A percentile compares a stretch with the other conserved stretches of the same genome.
Evolutionary conservation across 2,113 vertebrate species (phyloP).

Genomic region (Periophthalmodon schlosseri): DNA sequence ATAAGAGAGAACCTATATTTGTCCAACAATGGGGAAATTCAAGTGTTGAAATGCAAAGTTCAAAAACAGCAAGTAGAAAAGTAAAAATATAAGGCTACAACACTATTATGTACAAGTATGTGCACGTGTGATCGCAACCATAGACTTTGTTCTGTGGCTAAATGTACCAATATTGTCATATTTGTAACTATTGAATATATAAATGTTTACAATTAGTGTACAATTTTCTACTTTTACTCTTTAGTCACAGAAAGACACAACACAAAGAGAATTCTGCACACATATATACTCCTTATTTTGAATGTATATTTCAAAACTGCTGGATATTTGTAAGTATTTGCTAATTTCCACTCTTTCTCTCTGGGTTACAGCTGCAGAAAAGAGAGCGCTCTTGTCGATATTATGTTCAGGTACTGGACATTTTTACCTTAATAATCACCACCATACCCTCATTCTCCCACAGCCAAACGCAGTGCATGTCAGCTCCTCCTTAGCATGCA

Average conservation of each 20-base stretch:
- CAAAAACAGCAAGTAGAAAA: too few species aligned
- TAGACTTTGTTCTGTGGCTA: too few species aligned
- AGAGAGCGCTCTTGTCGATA: slow-evolving; percentile 97
- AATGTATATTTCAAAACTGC: neutral
- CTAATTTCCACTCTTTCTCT: slow-evolving; percentile 64
- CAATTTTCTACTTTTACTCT: neutral
- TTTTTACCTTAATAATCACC: slow-evolving; percentile 1
- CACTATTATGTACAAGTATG: too few species aligned
- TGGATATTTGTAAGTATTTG: slow-evolving; percentile 15
- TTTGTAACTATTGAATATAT: too few species aligned
- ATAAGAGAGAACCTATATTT: too few species aligned
- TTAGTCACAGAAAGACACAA: neutral
- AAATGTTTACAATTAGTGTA: too few species aligned
- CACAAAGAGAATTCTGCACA: neutral
- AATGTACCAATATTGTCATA: too few species aligned
- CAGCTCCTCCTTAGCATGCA: slow-evolving; percentile 28
- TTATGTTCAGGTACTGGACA: slow-evolving; percentile 93
- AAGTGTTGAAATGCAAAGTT: too few species aligned
- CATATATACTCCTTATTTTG: neutral
- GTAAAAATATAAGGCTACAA: too few species aligned
- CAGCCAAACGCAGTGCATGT: slow-evolving; percentile 1
- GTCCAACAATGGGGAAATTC: too few species aligned
- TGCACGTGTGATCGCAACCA: too few species aligned
- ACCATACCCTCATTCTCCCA: slow-evolving; percentile 7
- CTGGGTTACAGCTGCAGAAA: slow-evolving; percentile 96